Evolutionary conservation across 2,888 invertebrate genomes (phyloP).

Genomic region (Caenorhabditis parvicauda): DNA sequence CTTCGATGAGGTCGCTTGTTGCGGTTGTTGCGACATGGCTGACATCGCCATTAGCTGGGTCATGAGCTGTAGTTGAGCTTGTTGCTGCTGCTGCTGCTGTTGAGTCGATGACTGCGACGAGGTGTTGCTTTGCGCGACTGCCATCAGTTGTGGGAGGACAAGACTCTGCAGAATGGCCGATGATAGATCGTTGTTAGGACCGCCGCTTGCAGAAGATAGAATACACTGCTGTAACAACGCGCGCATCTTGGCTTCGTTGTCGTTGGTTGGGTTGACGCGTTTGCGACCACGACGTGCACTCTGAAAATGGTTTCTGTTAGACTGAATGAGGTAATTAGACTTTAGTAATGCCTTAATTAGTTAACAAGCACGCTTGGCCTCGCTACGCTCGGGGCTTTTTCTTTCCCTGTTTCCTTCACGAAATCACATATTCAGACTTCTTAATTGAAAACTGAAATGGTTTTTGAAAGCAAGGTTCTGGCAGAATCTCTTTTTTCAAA

Average conservation of each 20-base stretch:
- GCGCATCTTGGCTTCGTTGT: slow-evolving; percentile 45
- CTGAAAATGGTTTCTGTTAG: too few species aligned
- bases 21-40: slow-evolving; percentile 2
- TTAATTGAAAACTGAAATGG: too few species aligned
- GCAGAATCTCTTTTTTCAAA: too few species aligned
- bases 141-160: slow-evolving; percentile 21
- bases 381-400: too few species aligned
- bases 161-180: slow-evolving; percentile 21
- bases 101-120: not conserved
- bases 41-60: slow-evolving; percentile 1
- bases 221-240: slow-evolving; percentile 53
- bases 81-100: slow-evolving; percentile 1
- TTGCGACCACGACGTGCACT: too few species aligned
- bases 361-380: too few species aligned
- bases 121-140: slow-evolving; percentile 7
- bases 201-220: slow-evolving; percentile 17
- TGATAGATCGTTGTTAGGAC: not conserved
- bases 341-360: too few species aligned
- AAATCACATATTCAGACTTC: too few species aligned
- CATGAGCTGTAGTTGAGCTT: slow-evolving; percentile 8
- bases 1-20: slow-evolving; percentile 8
- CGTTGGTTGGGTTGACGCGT: slow-evolving; percentile 15
- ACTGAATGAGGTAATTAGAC: too few species aligned
- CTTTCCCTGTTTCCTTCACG: too few species aligned
- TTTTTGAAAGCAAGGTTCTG: too few species aligned